Conservation (phyloP, 2,797 vertebrate species). For the Chelon auratus region DNA sequence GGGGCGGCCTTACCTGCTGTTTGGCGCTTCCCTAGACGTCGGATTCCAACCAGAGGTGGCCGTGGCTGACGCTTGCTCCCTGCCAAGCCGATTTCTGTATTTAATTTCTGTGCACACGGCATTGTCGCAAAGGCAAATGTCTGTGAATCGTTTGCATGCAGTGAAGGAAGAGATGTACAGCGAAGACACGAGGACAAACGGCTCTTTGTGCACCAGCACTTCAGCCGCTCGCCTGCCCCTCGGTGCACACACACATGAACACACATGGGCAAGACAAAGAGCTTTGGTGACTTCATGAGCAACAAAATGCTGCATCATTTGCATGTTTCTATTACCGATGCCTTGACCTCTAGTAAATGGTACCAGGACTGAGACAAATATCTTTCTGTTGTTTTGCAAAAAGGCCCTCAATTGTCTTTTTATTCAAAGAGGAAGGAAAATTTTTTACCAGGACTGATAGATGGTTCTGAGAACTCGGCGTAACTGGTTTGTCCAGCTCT, state of each 20-base stretch:
- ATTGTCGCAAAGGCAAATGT: background rate
- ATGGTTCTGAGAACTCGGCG: background rate
- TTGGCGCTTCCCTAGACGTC: background rate
- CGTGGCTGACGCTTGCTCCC: background rate
- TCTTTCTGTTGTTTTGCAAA: constrained; percentile 9
- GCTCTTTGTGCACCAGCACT: constrained; percentile 45
- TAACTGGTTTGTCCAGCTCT: constrained; percentile 11
- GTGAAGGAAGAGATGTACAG: constrained; percentile 12
- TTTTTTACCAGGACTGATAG: no score
- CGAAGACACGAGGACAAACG: constrained; percentile 54
- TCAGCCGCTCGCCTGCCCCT: background rate
- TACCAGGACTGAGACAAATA: background rate
- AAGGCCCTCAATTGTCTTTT: background rate
- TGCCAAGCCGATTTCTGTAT: background rate
- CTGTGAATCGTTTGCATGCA: background rate
- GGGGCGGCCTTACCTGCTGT: constrained; percentile 33
- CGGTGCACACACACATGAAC: background rate
- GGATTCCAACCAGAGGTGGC: background rate
- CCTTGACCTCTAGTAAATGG: constrained; percentile 24
- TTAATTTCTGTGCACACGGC: background rate
- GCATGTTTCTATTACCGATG: constrained; percentile 22
- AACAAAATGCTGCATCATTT: constrained; percentile 14
- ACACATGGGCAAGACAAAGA: background rate
- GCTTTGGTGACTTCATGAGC: background rate
- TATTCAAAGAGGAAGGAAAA: background rate